Evolutionary conservation across 2,888 invertebrate species (phyloP).

Genomic region (Seira sanloemensis): DNA sequence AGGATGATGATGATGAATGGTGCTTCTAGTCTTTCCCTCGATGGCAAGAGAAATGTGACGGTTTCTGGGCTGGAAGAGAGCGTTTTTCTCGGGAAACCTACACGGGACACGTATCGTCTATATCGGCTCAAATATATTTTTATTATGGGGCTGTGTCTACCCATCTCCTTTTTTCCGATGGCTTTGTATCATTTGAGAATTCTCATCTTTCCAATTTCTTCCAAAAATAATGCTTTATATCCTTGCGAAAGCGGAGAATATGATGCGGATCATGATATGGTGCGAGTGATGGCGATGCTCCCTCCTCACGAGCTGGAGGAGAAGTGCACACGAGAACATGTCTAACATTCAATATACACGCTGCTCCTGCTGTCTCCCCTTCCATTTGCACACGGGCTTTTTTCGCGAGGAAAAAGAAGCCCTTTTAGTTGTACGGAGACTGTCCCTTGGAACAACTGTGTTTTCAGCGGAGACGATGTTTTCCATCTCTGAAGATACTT

Average conservation of each 20-base stretch:
- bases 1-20: conserved; percentile 53
- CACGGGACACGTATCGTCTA: conserved; percentile 36
- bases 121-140: not conserved
- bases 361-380: not conserved
- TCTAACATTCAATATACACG: not conserved
- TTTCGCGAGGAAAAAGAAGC: not conserved
- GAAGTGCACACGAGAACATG: not conserved
- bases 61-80: not conserved
- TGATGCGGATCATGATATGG: not conserved
- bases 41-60: conserved; percentile 30
- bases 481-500: not conserved
- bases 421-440: not conserved
- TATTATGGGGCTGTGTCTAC: not conserved
- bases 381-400: not conserved
- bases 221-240: too few species aligned
- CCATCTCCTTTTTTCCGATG: not conserved
- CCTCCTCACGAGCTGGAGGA: not conserved
- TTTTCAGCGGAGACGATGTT: not conserved
- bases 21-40: conserved; percentile 4
- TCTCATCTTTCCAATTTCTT: not conserved
- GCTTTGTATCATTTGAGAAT: not conserved
- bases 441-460: not conserved
- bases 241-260: not conserved
- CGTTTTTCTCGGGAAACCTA: conserved; percentile 22
- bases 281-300: not conserved